These are phyloP conservation scores for Odontophorus gujanensis DNA, from an alignment of 2,113 vertebrate genomes.

Conservation along the genomic window DNA sequence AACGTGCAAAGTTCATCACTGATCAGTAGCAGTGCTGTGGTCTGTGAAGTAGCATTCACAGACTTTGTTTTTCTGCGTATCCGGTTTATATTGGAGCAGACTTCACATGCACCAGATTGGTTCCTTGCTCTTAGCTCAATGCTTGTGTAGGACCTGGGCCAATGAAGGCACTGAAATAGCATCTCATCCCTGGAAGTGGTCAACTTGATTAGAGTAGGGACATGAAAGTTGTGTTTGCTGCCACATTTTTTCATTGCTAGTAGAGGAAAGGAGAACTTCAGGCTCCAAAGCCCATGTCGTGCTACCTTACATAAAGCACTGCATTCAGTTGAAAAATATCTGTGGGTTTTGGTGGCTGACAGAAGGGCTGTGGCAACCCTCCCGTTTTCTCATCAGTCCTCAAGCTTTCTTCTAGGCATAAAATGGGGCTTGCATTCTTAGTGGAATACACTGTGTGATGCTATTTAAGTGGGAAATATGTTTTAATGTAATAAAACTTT, in stretches of 20 bases:
- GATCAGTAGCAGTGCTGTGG: background rate
- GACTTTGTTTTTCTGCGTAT: background rate
- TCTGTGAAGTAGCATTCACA: background rate
- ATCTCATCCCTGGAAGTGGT: background rate
- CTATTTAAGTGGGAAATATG: background rate
- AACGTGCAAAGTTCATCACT: background rate
- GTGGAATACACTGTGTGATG: background rate
- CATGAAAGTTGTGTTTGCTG: background rate
- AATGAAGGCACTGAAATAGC: background rate
- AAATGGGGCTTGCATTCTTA: background rate
- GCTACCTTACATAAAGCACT: background rate
- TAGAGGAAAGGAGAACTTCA: background rate
- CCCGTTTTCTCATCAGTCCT: background rate
- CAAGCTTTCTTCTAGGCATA: background rate
- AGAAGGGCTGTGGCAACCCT: background rate
- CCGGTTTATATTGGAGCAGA: background rate
- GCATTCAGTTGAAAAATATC: background rate
- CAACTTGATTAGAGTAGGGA: accelerated
- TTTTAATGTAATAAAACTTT: background rate
- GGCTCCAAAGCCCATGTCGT: background rate
- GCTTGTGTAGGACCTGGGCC: background rate
- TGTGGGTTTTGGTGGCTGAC: background rate
- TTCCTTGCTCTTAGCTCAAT: background rate
- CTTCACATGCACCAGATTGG: background rate
- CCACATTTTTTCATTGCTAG: background rate